Base-by-base conservation (phyloP, 2,113 vertebrate genomes). In the Leucopsar rothschildi region DNA sequence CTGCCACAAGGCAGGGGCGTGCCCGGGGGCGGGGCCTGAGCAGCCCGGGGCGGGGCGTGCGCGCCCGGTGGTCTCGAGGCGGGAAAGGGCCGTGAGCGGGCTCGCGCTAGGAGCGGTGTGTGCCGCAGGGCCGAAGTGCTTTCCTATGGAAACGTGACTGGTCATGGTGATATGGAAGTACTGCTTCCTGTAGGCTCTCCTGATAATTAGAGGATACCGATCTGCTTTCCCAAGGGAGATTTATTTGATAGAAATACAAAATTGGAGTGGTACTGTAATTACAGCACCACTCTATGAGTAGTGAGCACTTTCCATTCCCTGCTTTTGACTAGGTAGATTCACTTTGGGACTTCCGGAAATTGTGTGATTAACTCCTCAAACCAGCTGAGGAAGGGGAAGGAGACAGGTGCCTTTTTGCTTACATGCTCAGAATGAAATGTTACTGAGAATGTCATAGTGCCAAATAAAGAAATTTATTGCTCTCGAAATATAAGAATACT, bases 71-170 rank as follows among this genome's bases (percentile, higher is more conserved):
- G 8, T 2, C 13, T 31, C 20, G 42, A 5, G 75, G 66, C 25
- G 66, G 31, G 66, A 25, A 20, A 1, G 1, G 10, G 28, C 3
- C 0, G 1, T 6, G 16, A 28, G 15, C 3, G 1, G 60, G 39
- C 44, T 35, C 47, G 40, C 29, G 3, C 31, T 42, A 5, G 53
- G 44, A 25, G 25, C 18, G 17, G 37, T 37, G 37, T 37, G 37
- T 37, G 37, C 37, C 37, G 37, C 37, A 8, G 37, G 37, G 37
- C 37, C 37, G 37, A 37, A 37, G 8, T 37, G 37, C 37, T 37
- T 37, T 37, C 37, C 37, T 37, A 37, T 37, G 37, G 37, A 37
- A 37, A 37, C 37, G 37, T 37, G 37, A 37, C 37, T 84, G 39
- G 16, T 47, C 40, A 7, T 29, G 37, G 22, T 56, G 16, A 33